Evolutionary conservation across 2,797 vertebrate genomes (phyloP).

Genomic region (Podarcis siculus): DNA sequence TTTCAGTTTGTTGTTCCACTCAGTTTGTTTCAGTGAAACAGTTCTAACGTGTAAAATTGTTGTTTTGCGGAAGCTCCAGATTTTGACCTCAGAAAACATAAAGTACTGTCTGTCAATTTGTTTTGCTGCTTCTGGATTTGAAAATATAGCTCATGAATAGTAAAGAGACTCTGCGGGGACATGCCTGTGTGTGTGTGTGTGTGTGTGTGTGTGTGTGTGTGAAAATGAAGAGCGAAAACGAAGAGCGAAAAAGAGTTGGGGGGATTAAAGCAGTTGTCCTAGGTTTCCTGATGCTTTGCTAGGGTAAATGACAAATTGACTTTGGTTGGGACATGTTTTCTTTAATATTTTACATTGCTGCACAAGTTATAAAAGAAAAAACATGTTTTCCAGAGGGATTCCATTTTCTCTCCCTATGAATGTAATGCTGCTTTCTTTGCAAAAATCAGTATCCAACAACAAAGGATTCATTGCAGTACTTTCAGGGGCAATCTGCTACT

Average conservation of each 20-base stretch:
- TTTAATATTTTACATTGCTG: constrained; percentile 12
- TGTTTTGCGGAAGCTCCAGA: constrained; percentile 15
- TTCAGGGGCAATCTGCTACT: neutral
- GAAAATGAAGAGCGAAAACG: neutral
- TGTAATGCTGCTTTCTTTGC: neutral
- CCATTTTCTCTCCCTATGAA: neutral
- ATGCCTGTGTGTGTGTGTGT: neutral
- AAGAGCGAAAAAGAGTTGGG: neutral
- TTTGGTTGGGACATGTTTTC: constrained; percentile 12
- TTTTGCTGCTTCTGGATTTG: neutral
- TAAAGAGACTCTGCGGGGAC: neutral
- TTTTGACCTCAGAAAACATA: constrained; percentile 35
- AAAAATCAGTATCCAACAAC: too few relatives aligned
- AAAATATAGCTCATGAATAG: neutral
- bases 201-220: neutral
- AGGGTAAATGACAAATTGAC: constrained; percentile 35
- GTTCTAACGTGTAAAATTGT: constrained; percentile 45
- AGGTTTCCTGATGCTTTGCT: neutral
- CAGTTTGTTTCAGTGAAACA: constrained; percentile 34
- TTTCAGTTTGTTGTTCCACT: constrained; percentile 50
- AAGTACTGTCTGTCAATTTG: neutral
- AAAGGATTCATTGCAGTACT: neutral
- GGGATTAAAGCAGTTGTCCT: constrained; percentile 4
- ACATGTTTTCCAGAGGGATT: neutral
- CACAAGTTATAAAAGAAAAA: constrained; percentile 16